phyloP scores from a whole-genome alignment of 2,797 vertebrate species.

The Semotilus atromaculatus region DNA sequence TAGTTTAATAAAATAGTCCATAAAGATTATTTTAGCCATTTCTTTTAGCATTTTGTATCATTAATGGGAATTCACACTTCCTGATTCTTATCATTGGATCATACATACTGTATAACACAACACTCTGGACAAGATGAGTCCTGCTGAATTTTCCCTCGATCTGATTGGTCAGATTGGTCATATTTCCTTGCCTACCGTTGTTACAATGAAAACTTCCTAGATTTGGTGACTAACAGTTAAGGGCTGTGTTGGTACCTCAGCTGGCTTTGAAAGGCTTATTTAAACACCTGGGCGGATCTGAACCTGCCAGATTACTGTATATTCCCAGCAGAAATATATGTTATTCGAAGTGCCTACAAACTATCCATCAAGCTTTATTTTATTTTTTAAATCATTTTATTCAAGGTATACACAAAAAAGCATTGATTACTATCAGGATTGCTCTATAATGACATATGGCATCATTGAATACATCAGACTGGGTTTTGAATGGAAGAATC shows the following conservation, averaged over 20 bases:
- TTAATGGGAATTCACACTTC: background rate
- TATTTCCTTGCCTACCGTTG: background rate
- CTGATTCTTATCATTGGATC: background rate
- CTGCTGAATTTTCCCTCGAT: background rate
- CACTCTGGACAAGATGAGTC: background rate
- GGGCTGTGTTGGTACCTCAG: background rate
- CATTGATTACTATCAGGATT: background rate
- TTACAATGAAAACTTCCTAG: background rate
- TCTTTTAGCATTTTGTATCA: background rate
- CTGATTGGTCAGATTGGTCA: constrained; percentile 9
- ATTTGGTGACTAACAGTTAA: constrained; percentile 2
- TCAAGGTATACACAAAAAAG: background rate
- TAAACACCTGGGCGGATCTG: background rate
- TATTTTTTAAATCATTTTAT: background rate
- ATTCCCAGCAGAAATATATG: background rate
- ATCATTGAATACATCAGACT: background rate
- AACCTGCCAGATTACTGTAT: background rate
- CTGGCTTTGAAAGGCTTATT: background rate
- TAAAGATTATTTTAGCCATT: background rate
- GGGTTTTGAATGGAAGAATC: background rate
- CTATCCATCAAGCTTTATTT: background rate
- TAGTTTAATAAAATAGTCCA: background rate
- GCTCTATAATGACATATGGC: background rate
- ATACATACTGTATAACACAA: background rate
- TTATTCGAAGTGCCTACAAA: background rate